Base-by-base conservation (phyloP, 2,113 vertebrate species). In the Cynocephalus volans region DNA sequence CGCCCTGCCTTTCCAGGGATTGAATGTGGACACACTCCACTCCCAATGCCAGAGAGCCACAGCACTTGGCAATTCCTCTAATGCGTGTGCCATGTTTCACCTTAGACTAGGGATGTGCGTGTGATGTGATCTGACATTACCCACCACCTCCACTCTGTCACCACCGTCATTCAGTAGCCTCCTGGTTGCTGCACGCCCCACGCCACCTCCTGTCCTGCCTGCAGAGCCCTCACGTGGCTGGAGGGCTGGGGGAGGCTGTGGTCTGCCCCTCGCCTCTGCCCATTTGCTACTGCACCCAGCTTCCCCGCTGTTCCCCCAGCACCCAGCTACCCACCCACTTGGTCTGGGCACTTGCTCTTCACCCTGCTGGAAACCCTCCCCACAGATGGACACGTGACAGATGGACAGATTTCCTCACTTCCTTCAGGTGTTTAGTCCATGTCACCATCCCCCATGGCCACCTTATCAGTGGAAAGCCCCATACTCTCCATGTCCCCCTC, bases 71-170 rank as follows among this genome's bases (percentile, higher is more conserved):
- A 13, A 11, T 23, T 23, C 5, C 60, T 81, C 60, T 8, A 1
- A 0, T 5, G 56, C 5, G 2, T 10, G 12, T 9, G 7, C 12
- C 19, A 8, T 4, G 1, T 15, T 9, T 8, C 36, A 9, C n/a
- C 60, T 31, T 10, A 0, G 1, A 1, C 2, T n/a, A 18, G 60
- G n/a, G 41, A n/a, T 9, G 1, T 2, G 67, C 24, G 0, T 0
- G 6, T 6, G 41, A 24, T 1, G 7, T 3, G 36, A 19, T 13
- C 1, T 54, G 54, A 19, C 1, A 0, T 8, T 17, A 10, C 19
- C 33, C 45, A 15, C n/a, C 15, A 3, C 79, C 33, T 19, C 64
- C 24, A 1, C 13, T 6, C 0, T 1, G 65, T 72, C 12, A 65
- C 77, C 41, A 26, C 45, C 0, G 0, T 54, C 50, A 0, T 8